Conservation (phyloP, 2,797 vertebrate species). For the Lagorchestes hirsutus region DNA sequence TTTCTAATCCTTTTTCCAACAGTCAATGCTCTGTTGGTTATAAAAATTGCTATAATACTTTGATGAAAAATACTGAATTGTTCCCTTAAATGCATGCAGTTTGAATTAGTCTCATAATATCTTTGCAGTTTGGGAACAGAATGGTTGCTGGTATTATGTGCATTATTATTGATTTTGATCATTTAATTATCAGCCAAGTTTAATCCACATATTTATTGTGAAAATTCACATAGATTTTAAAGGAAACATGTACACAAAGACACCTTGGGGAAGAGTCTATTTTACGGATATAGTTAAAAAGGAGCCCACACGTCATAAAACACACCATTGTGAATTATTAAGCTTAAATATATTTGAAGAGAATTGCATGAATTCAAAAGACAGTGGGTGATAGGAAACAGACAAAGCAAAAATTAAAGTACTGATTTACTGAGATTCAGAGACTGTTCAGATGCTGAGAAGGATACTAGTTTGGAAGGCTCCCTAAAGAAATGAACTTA, state of each 20-base stretch:
- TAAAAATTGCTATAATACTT: conserved; percentile 63
- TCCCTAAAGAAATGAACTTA: background rate
- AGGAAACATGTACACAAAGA: conserved; percentile 68
- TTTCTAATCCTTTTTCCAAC: conserved; percentile 51
- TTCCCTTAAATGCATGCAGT: conserved; percentile 63
- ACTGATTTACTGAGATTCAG: background rate
- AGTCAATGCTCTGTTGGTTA: conserved; percentile 68
- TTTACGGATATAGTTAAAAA: conserved; percentile 71
- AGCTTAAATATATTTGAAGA: conserved; percentile 46
- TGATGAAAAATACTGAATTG: conserved; percentile 68
- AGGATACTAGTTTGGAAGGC: background rate
- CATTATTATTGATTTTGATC: conserved; percentile 70
- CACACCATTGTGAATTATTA: conserved; percentile 54
- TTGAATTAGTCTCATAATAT: conserved; percentile 67
- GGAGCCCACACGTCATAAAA: conserved; percentile 65
- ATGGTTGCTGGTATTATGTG: conserved; percentile 58
- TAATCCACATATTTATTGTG: conserved; percentile 69
- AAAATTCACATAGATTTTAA: conserved; percentile 67
- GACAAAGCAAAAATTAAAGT: conserved; percentile 11
- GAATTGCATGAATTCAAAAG: conserved; percentile 60
- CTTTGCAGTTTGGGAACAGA: conserved; percentile 51
- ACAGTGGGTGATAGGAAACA: conserved; percentile 33
- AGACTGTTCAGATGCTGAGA: background rate
- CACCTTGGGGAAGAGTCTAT: conserved; percentile 66
- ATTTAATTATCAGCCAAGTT: conserved; percentile 71